Evolutionary conservation across 2,113 vertebrate genomes (phyloP).

Genomic region (Pseudonaja textilis): DNA sequence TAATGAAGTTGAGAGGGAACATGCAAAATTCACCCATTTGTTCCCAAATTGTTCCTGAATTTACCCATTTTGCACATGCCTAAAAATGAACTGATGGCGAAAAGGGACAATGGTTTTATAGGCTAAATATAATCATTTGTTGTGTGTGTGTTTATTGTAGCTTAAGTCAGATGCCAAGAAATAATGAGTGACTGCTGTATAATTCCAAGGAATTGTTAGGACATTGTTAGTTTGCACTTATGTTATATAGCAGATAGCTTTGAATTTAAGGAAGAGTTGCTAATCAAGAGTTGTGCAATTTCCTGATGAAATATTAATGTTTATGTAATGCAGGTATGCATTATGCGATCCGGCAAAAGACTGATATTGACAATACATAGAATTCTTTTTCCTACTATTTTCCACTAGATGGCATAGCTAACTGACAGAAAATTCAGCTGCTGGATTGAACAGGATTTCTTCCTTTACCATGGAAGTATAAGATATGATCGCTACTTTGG

Average conservation of each 20-base stretch:
- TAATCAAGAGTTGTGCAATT: neutral
- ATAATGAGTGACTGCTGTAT: neutral
- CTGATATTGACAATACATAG: neutral
- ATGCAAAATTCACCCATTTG: neutral
- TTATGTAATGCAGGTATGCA: neutral
- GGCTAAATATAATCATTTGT: neutral
- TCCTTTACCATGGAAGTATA: neutral
- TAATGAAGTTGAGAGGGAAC: neutral
- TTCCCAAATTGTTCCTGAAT: neutral
- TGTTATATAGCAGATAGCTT: neutral
- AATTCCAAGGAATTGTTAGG: neutral
- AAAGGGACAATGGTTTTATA: neutral
- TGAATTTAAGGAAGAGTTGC: neutral
- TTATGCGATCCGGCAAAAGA: neutral
- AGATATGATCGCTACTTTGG: neutral
- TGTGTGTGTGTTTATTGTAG: neutral
- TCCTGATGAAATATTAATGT: neutral
- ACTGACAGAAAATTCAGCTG: neutral
- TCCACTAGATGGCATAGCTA: neutral
- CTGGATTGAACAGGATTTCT: neutral
- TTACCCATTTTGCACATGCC: neutral
- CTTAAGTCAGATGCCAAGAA: neutral
- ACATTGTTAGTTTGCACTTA: neutral
- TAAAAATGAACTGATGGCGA: neutral
- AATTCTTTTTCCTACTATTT: neutral